Percentiles rank a stretch among this genome's conserved stretches.
These are phyloP conservation scores for Lithophane semibrunnea DNA, from an alignment of 2,888 invertebrate genomes.

Conservation along the genomic window DNA sequence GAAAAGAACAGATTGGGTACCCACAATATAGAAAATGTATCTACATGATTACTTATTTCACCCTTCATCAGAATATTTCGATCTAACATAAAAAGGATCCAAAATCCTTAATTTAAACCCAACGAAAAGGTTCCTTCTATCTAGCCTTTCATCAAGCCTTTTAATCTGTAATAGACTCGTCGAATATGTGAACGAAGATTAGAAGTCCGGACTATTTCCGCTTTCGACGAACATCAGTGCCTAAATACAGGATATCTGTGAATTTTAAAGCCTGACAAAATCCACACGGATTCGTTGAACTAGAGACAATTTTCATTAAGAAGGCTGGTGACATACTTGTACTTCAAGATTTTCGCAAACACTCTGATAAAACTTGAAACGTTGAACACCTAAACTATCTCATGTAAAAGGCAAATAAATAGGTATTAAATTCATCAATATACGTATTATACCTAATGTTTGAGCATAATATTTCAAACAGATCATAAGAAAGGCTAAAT, in stretches of 20 bases:
- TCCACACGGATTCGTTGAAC: background rate
- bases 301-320: slow-evolving; percentile 14
- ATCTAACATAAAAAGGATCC: slow-evolving; percentile 6
- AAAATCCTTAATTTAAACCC: slow-evolving; percentile 14
- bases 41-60: slow-evolving; percentile 24
- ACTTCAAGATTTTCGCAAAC: slow-evolving; percentile 22
- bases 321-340: background rate
- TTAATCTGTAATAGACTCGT: slow-evolving; percentile 27
- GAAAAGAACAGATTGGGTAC: slow-evolving; percentile 1
- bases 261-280: background rate
- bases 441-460: background rate
- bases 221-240: background rate
- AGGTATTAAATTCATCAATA: background rate
- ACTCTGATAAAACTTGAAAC: background rate
- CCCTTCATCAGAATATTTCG: background rate
- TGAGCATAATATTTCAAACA: slow-evolving; percentile 4
- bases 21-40: background rate
- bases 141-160: slow-evolving; percentile 18
- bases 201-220: background rate
- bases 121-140: slow-evolving; percentile 23
- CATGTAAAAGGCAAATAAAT: slow-evolving; percentile 1
- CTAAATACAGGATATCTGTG: background rate
- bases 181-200: slow-evolving; percentile 21
- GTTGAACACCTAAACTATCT: background rate
- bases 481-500: slow-evolving; percentile 4